Base-by-base conservation (phyloP, 2,113 vertebrate species). In the Sapayoa aenigma region DNA sequence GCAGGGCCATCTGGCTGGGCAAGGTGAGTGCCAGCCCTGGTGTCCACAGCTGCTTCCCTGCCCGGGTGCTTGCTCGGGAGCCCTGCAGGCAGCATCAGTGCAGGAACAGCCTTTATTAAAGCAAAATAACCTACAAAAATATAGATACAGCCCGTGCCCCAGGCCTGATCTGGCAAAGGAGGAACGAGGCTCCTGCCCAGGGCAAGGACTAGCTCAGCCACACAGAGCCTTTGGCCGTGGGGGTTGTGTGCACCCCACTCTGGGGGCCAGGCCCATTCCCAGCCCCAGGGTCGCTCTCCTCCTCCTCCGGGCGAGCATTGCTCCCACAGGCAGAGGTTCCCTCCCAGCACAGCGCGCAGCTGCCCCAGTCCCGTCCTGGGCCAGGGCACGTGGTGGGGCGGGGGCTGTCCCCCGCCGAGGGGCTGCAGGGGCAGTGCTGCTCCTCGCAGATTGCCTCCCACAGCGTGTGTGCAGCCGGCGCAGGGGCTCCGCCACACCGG, bases 111-210 rank as follows among this genome's bases (percentile, higher is more conserved):
- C 95, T 97, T 97, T 97, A 97, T 95, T 97, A 94, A 95, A 96
- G 94, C 96, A 95, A 95, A 97, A 95, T 97, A 96, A 97, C 71
- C 96, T 97, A 97, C 93, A 95, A 96, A 97, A 97, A 96, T 96
- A 96, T 91, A 97, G 94, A 94, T 95, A 91, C 81, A 95, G 89
- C 94, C 94, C 27, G 47, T 90, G 84, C 81, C 87, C 89, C 74
- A 58, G 81, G 84, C 89, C 71, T 84, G 60, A 84, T 87, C 77
- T 91, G 89, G 84, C 47, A 2, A 66, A 68, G n/a, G 56, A 82
- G 84, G 62, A 82, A 91, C 76, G 65, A 76, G 79, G 95, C 88
- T 90, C 68, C 55, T 17, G 65, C 94, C 95, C 80, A 87, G 91
- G 77, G 93, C 89, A 56, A 94, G 93, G 94, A 92, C 95, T 71